Base-by-base conservation (phyloP, 2,797 vertebrate genomes). In the Urophycis tenuis region DNA sequence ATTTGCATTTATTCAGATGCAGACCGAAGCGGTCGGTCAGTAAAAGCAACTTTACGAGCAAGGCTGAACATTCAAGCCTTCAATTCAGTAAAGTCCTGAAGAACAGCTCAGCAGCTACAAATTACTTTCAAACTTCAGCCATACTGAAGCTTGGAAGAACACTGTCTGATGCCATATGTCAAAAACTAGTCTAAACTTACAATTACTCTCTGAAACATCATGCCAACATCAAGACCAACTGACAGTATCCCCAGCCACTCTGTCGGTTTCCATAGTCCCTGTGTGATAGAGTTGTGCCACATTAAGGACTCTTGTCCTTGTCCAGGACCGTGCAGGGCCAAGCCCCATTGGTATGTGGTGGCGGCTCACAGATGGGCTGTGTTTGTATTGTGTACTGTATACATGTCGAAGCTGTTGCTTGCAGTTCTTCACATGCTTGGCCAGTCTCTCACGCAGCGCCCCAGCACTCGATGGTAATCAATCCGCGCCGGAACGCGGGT, bases 341-440 rank as follows among this genome's bases (percentile, higher is more conserved):
- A n/a, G 7, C 53, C 53, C 53, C n/a, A 9, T n/a, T 60, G 53
- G 53, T 60, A 60, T 60, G 53, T 60, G n/a, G 41, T 10, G 53
- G 22, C 17, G 19, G 53, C 17, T n/a, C 22, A n/a, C 53, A 60
- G 49, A 53, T 53, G 49, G 10, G 10, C 39, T 41, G 39, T 41
- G 39, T 12, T n/a, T n/a, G n/a, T n/a, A n/a, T n/a, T 19, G 3
- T 60, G 49, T 60, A 22, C 45, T 49, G 11, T 39, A 12, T 70
- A 73, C 35, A 73, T 70, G 33, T 67, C 77, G 29, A 10, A 74
- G 30, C 31, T 73, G 45, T 60, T 76, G 72, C 71, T 75, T 67
- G 72, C 8, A 60, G 39, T 53, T 72, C 73, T 77, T 25, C 15
- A 39, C 73, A 29, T 31, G 12, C 22, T 1, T 4, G n/a, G 39